Evolutionary conservation across 2,113 vertebrate genomes (phyloP), one percentile per base, ranked within the genome.

Genomic region (Protobothrops mucrosquamatus): DNA sequence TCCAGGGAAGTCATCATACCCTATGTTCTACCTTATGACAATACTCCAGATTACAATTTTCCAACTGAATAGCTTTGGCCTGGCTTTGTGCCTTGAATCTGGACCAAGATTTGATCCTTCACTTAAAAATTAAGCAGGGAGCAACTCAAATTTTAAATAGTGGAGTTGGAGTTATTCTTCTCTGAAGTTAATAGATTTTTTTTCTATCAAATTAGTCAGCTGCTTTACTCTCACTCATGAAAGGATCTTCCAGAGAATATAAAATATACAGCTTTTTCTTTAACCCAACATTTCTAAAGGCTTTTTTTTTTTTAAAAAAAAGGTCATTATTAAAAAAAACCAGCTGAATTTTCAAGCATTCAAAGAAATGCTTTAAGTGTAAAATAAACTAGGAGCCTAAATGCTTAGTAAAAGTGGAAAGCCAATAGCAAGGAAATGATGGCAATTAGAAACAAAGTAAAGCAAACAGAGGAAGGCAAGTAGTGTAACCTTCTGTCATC

Each of bases 361-460:
- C 56, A 74, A 95, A 93, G 93, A 92, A 29, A 93, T 91, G 1
- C 4, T 48, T 22, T 87, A 87, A 59, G 93, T 48, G 15, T 69
- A 89, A 59, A 94, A 93, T 91, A 87, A 95, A 59, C 18, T 57
- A 61, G 14, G 43, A 81, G 54, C 54, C 29, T 29, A 3, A 81
- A 11, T 87, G 85, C 2, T 74, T 48, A n/a, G 26, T 88, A 34
- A 43, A 29, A 46, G 39, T 90, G 12, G 11, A 29, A 39, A 7
- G 6, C 54, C 26, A 56, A 22, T 39, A 91, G 81, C 43, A 92
- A 91, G 61, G 88, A 93, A 94, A 22, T 57, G 81, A 26, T 6
- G 3, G 87, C 91, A 46, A 90, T 90, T 89, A 85, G 7, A 34
- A 26, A 6, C 61, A 24, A 90, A 92, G 59, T 4, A 88, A 29